Conservation (phyloP, 2,888 invertebrate species). For the Netelia inedita region DNA sequence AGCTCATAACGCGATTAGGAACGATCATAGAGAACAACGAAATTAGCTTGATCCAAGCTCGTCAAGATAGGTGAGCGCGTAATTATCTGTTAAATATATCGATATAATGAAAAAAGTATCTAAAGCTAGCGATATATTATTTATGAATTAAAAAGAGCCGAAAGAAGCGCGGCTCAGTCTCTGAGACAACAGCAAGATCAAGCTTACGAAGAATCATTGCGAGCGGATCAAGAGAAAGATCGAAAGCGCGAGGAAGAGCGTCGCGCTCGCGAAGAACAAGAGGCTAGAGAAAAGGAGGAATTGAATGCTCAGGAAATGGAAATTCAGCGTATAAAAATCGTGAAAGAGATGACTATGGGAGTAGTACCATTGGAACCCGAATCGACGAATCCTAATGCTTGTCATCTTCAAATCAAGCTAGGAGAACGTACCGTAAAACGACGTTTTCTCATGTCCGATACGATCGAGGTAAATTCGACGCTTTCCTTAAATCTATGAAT, state of each 20-base stretch:
- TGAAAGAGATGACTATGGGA: slow-evolving; percentile 89
- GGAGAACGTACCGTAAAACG: slow-evolving; percentile 96
- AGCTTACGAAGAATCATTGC: slow-evolving; percentile 95
- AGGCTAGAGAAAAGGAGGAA: slow-evolving; percentile 86
- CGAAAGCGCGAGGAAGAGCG: slow-evolving; percentile 88
- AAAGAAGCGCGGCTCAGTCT: slow-evolving; percentile 94
- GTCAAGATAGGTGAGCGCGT: slow-evolving; percentile 92
- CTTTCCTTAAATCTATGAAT: slow-evolving; percentile 12
- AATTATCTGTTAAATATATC: too few species aligned
- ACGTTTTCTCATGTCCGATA: slow-evolving; percentile 92
- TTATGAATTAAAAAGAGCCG: slow-evolving; percentile 86
- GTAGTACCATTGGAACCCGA: slow-evolving; percentile 92
- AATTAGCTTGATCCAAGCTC: slow-evolving; percentile 93
- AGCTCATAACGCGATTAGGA: slow-evolving; percentile 90
- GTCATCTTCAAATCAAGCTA: slow-evolving; percentile 95
- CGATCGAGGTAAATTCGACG: slow-evolving; percentile 90
- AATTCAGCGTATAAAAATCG: slow-evolving; percentile 88
- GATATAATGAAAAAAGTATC: neutral
- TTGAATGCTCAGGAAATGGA: slow-evolving; percentile 86
- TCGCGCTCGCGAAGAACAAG: slow-evolving; percentile 86
- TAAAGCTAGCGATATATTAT: neutral
- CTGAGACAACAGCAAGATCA: slow-evolving; percentile 96
- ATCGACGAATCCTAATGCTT: slow-evolving; percentile 88
- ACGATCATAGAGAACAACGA: slow-evolving; percentile 95
- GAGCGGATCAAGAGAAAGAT: slow-evolving; percentile 98